These are phyloP conservation scores for Myrmophylax atrothorax DNA, from an alignment of 2,113 vertebrate species.

Conservation along the genomic window DNA sequence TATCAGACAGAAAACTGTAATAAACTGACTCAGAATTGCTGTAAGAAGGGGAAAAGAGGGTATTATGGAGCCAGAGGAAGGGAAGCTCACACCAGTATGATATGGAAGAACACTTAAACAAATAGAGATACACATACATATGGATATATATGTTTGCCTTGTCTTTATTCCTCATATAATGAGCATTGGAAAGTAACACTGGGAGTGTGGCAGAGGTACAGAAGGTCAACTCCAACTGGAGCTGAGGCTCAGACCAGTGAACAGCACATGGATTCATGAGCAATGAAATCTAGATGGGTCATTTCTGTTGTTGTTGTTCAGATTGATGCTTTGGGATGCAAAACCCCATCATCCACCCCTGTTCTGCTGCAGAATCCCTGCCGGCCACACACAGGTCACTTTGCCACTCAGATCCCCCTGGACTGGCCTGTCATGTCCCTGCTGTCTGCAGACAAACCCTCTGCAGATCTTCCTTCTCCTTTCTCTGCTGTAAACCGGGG, in stretches of 20 bases:
- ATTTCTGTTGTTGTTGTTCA: accelerated
- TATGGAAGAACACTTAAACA: not conserved
- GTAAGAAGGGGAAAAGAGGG: not conserved
- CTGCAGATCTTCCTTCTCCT: not conserved
- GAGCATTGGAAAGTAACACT: not conserved
- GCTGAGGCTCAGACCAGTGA: not conserved
- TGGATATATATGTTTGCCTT: not conserved
- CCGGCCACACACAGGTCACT: not conserved
- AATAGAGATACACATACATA: not conserved
- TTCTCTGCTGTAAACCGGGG: not conserved
- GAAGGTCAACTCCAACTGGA: not conserved
- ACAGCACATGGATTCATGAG: accelerated
- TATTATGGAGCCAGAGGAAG: not conserved
- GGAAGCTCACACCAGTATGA: not conserved
- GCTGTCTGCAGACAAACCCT: not conserved
- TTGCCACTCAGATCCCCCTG: not conserved
- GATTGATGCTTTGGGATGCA: not conserved
- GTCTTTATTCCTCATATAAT: not conserved
- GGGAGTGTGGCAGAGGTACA: not conserved
- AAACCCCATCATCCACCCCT: accelerated
- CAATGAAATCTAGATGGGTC: accelerated
- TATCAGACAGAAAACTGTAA: conserved; percentile 40
- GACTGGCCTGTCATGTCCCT: not conserved
- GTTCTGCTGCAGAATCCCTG: not conserved
- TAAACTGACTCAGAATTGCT: conserved; percentile 31